Base-by-base conservation (phyloP, 2,888 invertebrate genomes). In the Odiellus spinosus region DNA sequence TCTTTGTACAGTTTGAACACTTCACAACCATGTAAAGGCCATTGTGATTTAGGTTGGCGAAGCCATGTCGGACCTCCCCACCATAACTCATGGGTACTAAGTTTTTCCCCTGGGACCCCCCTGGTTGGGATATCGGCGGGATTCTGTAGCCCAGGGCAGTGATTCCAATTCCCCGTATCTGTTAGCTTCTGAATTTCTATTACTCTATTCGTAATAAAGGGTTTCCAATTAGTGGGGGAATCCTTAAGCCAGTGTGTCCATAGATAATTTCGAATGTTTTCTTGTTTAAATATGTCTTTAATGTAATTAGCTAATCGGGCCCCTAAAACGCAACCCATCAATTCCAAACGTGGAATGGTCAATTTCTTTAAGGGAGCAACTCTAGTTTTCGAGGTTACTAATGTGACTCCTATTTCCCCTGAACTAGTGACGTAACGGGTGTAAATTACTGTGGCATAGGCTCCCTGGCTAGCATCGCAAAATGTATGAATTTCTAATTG, bases 301-400 rank as follows among this genome's bases (percentile, higher is more conserved):
- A 26, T 8, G 8, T 6, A 26, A 11, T 42, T 12, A 3, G 12
- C 17, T 32, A 33, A n/a, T 14, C 15, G 2, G 32, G 2, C 14
- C 17, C 42, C 21, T 11, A 21, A 21, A 4, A 26, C 20, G 20
- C n/a, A 19, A 19, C 19, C 21, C 42, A 33, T 42, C n/a, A 33
- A 15, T 26, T 42, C 42, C 8, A 42, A 32, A 18, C 33, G 42
- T 33, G 42, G 42, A 18, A 42, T 21, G 8, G 42, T 32, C 14
- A 42, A 33, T 14, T 42, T 42, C 32, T 42, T 42, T 17, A 42
- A 6, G 1, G 42, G 33, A 1, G 42, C 33, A 26, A 44, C 36
- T 34, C 44, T 36, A 4, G 44, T 35, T 14, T 44, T 44, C 15
- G 44, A 34, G 3, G 20, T 20, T 18, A 44, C 20, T 44, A 42